Base-by-base conservation (phyloP, 2,113 vertebrate species). In the Neopipo cinnamomea region DNA sequence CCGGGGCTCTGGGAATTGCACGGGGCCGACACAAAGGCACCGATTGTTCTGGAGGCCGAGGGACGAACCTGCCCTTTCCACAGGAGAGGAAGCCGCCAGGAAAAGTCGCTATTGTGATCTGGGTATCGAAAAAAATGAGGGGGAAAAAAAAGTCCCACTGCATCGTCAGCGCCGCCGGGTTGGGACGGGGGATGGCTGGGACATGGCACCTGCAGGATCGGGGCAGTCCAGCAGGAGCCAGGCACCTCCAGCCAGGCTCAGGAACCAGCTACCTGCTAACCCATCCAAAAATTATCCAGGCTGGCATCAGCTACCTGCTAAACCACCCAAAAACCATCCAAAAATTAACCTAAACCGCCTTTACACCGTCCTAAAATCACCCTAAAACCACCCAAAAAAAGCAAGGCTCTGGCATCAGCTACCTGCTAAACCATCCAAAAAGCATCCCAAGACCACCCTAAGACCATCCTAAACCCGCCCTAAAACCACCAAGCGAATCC, bases 1-100 rank as follows among this genome's bases (percentile, higher is more conserved):
- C 47, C 3, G 37, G 82, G 70, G 80, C 95, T 91, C 23, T 77
- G 88, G 95, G 93, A 94, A 93, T 91, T 93, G 88, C 68, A 50
- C 6, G 1, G 53, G 94, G 53, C 91, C 0, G 2, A 86, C 92
- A 97, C 95, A 96, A 96, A 97, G 92, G 88, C 86, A 81, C 90
- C 9, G 47, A 96, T 88, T 97, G 96, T 96, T 96, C 95, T 86
- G 88, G n/a, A 96, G 90, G 89, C 90, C 59, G 47, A 56, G 83
- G 93, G 93, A 94, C 7, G 7, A 86, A 91, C 87, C 96, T 96
- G 91, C 94, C 83, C 95, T 93, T 96, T 92, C 39, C 62, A 63
- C 42, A n/a, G 61, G 72, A 56, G 90, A 91, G 92, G 88, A 97
- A 95, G 49, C 44, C 15, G 0, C 65, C 93, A 92, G 93, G 95